These are phyloP conservation scores for Larimichthys crocea DNA, from an alignment of 2,113 vertebrate species.

Conservation along the genomic window DNA sequence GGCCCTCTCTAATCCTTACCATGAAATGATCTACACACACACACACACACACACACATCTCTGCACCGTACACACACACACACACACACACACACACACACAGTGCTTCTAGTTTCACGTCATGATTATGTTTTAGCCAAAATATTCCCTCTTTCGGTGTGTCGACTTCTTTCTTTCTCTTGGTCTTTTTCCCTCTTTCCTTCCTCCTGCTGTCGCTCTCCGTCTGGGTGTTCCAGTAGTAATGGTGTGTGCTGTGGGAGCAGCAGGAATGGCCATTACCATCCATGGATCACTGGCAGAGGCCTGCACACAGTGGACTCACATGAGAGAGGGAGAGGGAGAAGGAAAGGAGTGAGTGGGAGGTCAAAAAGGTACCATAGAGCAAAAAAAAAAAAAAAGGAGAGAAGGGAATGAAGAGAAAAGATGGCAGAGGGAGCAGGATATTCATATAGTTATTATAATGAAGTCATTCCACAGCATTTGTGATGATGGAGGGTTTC, in stretches of 20 bases:
- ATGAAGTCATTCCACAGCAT: slow-evolving; percentile 48
- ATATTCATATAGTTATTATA: slow-evolving; percentile 60
- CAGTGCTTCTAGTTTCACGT: slow-evolving; percentile 33
- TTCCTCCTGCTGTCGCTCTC: slow-evolving; percentile 22
- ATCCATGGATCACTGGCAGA: slow-evolving; percentile 87
- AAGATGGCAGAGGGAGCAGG: slow-evolving; percentile 47
- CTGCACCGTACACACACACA: slow-evolving; percentile 7
- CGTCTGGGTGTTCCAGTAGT: slow-evolving; percentile 75
- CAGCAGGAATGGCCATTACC: slow-evolving; percentile 93
- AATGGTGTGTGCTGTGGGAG: slow-evolving; percentile 80
- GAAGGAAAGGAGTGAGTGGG: slow-evolving; percentile 26
- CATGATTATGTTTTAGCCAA: slow-evolving; percentile 14
- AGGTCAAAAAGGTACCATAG: slow-evolving; percentile 57
- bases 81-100: slow-evolving; percentile 8
- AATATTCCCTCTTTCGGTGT: slow-evolving; percentile 16
- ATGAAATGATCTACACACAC: slow-evolving; percentile 68
- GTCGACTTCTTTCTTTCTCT: not conserved
- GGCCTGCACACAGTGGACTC: slow-evolving; percentile 88
- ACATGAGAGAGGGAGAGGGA: slow-evolving; percentile 73
- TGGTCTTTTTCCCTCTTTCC: slow-evolving; percentile 15
- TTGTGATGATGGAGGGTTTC: slow-evolving; percentile 53
- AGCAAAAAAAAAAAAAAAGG: slow-evolving; percentile 1
- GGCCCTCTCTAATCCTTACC: slow-evolving; percentile 71
- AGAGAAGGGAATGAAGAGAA: slow-evolving; percentile 32
- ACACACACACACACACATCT: slow-evolving; percentile 27